Evolutionary conservation across 2,888 invertebrate species (phyloP), one percentile per base, ranked within the genome.

Genomic region (Hololepta plana): DNA sequence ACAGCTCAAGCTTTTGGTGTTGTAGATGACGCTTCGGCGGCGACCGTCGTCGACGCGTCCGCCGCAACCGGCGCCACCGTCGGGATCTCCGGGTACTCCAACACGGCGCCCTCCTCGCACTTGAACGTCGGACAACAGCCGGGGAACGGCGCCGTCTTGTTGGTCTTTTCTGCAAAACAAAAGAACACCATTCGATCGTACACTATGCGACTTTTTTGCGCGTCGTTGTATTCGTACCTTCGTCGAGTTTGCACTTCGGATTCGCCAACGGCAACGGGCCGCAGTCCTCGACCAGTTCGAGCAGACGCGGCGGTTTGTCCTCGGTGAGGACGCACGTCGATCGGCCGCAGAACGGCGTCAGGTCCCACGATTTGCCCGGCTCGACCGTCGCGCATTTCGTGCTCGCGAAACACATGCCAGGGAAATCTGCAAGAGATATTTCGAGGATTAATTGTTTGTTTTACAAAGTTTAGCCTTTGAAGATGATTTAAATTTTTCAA

Each of bases 321-420:
- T 81, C 77, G 38, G 74, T 73, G 39, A 72, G 64, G 3, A 84
- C 77, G 57, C 87, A 87, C 28, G 81, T 82, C 42, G 82, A 81
- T 38, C 80, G 72, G n/a, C 87, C 87, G 46, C 87, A 87, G 73
- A 87, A 87, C 4, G 87, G 87, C 2, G 75, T 62, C 41, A 87
- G 55, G 28, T 84, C 84, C 87, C 87, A 87, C 32, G 72, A 62
- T 55, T 82, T 73, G 33, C 74, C 76, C 3, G 82, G 80, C 48
- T 84, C 82, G 27, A 85, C 74, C 8, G 85, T 87, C 20, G 82
- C 80, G 54, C 87, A 88, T 30, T 72, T 70, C 29, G 87, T 88
- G 4, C 85, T 84, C 1, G 87, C 87, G 57, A 87, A 88, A 48
- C 87, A 88, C 68, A 79, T 71, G 19, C 81, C 82, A 24, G 87